Evolutionary conservation across 1,140 invertebrate genomes (phyloP).

Genomic region (Penaeus chinensis): DNA sequence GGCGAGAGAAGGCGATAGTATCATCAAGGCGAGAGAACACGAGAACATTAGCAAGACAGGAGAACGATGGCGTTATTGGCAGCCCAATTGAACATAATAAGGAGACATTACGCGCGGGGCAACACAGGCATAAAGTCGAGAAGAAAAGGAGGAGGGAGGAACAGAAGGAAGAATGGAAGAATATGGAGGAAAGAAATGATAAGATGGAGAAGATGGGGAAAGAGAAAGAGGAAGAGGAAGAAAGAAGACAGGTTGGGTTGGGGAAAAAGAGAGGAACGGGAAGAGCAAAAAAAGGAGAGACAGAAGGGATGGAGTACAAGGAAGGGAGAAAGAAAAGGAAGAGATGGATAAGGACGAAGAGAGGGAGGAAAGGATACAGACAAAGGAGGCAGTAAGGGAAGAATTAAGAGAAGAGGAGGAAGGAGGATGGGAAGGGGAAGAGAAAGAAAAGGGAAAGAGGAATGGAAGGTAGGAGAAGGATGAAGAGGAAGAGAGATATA

Average conservation of each 20-base stretch:
- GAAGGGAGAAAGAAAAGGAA: not conserved
- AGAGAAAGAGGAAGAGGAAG: not conserved
- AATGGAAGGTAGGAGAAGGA: not conserved
- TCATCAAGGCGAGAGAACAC: no score
- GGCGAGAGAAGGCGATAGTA: no score
- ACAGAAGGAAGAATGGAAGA: not conserved
- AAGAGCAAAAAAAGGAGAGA: not conserved
- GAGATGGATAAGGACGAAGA: not conserved
- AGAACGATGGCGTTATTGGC: no score
- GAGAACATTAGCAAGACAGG: no score
- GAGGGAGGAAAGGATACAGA: not conserved
- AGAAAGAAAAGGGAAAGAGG: not conserved
- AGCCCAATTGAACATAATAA: no score
- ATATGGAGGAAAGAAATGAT: not conserved
- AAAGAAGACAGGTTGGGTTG: not conserved
- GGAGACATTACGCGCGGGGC: no score
- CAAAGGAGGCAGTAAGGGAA: no score
- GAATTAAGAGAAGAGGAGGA: not conserved
- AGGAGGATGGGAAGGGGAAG: not conserved
- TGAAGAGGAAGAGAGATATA: no score
- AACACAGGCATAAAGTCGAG: not conserved
- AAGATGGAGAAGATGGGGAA: not conserved
- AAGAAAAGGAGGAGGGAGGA: not conserved
- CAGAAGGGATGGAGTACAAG: not conserved
- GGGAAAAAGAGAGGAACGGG: not conserved